These are phyloP conservation scores for Lomographa bimaculata DNA, from an alignment of 2,888 invertebrate genomes.

Conservation along the genomic window DNA sequence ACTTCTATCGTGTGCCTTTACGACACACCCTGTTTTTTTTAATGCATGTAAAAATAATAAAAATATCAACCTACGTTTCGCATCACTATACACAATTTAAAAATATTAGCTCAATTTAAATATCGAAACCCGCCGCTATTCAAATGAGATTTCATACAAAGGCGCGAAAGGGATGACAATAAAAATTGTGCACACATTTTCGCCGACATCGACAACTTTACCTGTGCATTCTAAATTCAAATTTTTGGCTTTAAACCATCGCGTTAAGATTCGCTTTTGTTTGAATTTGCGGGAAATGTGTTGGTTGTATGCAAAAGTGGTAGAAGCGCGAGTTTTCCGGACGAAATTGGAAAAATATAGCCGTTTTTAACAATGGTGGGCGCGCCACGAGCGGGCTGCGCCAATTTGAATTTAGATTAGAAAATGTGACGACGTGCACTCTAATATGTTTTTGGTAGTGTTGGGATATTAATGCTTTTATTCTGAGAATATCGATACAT, in stretches of 20 bases:
- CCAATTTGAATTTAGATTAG: slow-evolving; percentile 83
- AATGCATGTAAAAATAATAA: no score
- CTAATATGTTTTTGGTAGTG: slow-evolving; percentile 70
- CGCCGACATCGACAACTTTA: slow-evolving; percentile 35
- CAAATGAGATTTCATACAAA: slow-evolving; percentile 48
- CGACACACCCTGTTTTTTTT: no score
- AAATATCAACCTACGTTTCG: no score
- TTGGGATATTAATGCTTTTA: slow-evolving; percentile 25
- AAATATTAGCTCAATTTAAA: slow-evolving; percentile 27
- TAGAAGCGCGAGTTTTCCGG: slow-evolving; percentile 65
- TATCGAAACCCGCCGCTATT: slow-evolving; percentile 31
- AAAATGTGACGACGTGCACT: slow-evolving; percentile 76
- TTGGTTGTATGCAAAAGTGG: slow-evolving; percentile 52
- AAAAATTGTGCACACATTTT: slow-evolving; percentile 53
- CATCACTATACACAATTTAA: slow-evolving; percentile 20
- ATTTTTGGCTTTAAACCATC: slow-evolving; percentile 5
- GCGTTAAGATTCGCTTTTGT: slow-evolving; percentile 29
- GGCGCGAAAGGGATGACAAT: slow-evolving; percentile 53
- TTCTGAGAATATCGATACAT: not conserved
- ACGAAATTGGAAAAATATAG: slow-evolving; percentile 80
- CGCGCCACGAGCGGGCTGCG: slow-evolving; percentile 57
- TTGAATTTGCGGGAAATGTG: slow-evolving; percentile 1
- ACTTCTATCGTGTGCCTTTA: no score
- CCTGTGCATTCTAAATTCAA: slow-evolving; percentile 13
- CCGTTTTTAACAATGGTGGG: slow-evolving; percentile 69